Base-by-base conservation (phyloP, 2,113 vertebrate genomes). In the Corynorhinus townsendii region DNA sequence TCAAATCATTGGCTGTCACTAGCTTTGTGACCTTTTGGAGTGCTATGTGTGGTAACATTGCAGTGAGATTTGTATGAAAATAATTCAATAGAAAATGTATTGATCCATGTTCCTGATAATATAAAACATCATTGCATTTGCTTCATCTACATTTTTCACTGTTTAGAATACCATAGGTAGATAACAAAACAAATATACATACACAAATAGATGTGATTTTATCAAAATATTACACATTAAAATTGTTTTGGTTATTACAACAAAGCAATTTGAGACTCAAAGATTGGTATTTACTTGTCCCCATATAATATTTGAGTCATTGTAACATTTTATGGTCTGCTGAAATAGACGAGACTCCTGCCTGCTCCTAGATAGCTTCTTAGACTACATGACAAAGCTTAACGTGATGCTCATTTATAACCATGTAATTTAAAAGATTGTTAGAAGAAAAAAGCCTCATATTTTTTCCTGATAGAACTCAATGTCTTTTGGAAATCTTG, bases 131-230 rank as follows among this genome's bases (percentile, higher is more conserved):
- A 81, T 22, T 77, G 19, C 10, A 73, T 54, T 81, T 90, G 30
- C 49, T 79, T 93, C 26, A 82, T 38, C 33, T 93, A 35, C 10
- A 79, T n/a, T 88, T 95, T 90, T 76, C 38, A 76, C 24, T 66
- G 2, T 82, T 87, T 77, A 17, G 7, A 76, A 90, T 71, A 64
- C 6, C 26, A 90, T 52, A 89, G 64, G 64, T 45, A 91, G 75
- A 84, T 30, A n/a, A 45, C 35, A 83, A 90, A 95, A 92, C 56
- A 76, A 83, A 89, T 87, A 87, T 62, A 1, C 56, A 84, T 76
- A 80, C 22, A 81, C 20, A 84, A 79, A 86, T 64, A 86, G 45
- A 79, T n/a, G 3, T 59, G 75, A 75, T 95, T 96, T 95, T 92
- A 93, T 93, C 35, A 88, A 94, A 92, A 76, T 76, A 90, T 15